Base-by-base conservation (phyloP, 2,888 invertebrate genomes). In the Lithophane socia region DNA sequence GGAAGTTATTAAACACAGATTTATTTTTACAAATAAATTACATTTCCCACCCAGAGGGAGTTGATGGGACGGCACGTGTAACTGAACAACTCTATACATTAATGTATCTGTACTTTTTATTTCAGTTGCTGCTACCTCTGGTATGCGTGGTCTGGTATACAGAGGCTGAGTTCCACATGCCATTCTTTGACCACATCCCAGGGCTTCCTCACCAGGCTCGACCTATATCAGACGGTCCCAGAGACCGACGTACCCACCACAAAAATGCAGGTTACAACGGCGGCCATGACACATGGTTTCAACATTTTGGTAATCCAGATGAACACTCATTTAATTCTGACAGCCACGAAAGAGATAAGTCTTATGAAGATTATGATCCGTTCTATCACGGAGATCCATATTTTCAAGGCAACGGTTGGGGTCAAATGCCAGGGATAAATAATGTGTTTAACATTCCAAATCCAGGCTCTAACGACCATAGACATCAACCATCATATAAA, bases 121-220 rank as follows among this genome's bases (percentile, higher is more conserved):
- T 87, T 21, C 87, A 87, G 87, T 47, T 87, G 64, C 8, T 88
- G 0, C 47, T 88, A 16, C 52, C 82, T 2, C 44, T 88, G 4
- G 24, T 77, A 54, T 78, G 54, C 61, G n/a, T 72, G 4, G 49
- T 76, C n/a, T 3, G 37, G 37, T 80, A 47, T 5, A 66, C 56
- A 24, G 67, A 88, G 29, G 79, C 68, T 12, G 60, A 80, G 7
- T 1, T 68, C 0, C n/a, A 54, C 0, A 8, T 64, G 13, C 61
- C 78, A 16, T 82, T 72, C 9, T 74, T 77, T 8, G n/a, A 77
- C 24, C 54, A 77, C 3, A 60, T 76, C 8, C 71, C 68, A 47
- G 72, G 75, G 5, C 10, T 72, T 24, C 52, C 4, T 7, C 61
- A 52, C 0, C 54, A 13, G 0, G 1, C 7, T 29, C 71, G 13